Percentiles rank a stretch among this genome's conserved stretches.
Evolutionary conservation across 1,140 invertebrate species (phyloP).

Genomic region (Drosophila lacteicornis): DNA sequence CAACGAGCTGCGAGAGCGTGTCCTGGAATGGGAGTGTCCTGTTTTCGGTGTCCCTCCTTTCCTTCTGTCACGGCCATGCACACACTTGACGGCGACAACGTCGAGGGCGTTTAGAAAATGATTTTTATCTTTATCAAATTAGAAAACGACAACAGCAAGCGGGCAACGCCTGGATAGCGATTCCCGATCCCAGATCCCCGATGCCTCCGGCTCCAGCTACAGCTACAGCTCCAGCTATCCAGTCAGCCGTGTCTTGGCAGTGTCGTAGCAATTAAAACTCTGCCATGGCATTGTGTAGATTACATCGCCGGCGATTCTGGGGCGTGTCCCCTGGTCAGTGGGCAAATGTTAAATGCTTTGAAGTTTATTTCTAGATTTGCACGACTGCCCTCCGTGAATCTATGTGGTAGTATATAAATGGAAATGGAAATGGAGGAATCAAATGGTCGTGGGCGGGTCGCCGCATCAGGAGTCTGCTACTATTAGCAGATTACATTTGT

Average conservation of each 20-base stretch:
- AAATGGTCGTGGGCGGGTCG: constrained; percentile 8
- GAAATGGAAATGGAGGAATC: constrained; percentile 13
- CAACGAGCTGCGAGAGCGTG: constrained; percentile 34
- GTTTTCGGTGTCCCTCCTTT: constrained; percentile 5
- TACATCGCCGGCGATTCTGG: constrained; percentile 56
- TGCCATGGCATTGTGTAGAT: constrained; percentile 72
- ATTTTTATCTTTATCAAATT: constrained; percentile 79
- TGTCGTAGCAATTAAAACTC: constrained; percentile 82
- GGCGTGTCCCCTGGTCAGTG: constrained; percentile 55
- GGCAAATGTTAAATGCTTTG: constrained; percentile 76
- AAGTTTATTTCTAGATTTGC: constrained; percentile 66
- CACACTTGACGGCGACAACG: constrained; percentile 58
- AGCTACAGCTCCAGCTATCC: constrained; percentile 26
- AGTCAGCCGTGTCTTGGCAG: constrained; percentile 69
- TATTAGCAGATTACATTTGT: constrained; percentile 23
- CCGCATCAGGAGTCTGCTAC: constrained; percentile 1
- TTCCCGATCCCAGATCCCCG: constrained; percentile 1
- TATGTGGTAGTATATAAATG: constrained; percentile 44
- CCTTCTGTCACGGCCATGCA: constrained; percentile 43
- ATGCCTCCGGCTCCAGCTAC: background rate
- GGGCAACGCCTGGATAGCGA: constrained; percentile 1
- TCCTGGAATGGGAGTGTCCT: constrained; percentile 30
- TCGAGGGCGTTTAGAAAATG: constrained; percentile 72
- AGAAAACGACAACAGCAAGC: constrained; percentile 56
- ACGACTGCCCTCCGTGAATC: constrained; percentile 36